Base-by-base conservation (phyloP, 2,113 vertebrate species). In the Corynorhinus townsendii region DNA sequence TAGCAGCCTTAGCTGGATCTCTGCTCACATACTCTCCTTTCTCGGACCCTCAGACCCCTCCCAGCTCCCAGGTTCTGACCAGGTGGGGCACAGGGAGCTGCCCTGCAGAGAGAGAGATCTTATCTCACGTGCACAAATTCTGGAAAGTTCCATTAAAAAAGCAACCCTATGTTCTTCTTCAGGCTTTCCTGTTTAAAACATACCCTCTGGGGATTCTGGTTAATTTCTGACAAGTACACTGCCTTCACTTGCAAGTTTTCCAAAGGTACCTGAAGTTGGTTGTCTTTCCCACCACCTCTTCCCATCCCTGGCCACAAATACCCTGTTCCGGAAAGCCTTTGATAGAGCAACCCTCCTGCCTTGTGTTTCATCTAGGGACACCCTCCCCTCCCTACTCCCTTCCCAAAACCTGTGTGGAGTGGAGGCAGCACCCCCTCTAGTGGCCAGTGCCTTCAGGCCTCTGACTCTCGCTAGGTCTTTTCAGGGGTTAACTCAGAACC, bases 361-460 rank as follows among this genome's bases (percentile, higher is more conserved):
- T 2, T 8, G 9, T 6, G 22, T 45, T 76, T 87, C 73, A n/a
- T 62, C 68, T 30, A 2, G 1, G 24, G 20, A 40, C 45, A 40
- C 4, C 22, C n/a, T 45, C 10, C 12, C 47, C 64, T 72, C 28
- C 35, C 88, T 66, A 72, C 20, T 3, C 10, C 40, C 43, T 68
- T 9, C 54, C 45, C 38, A 19, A 3, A 47, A 33, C 26, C 40
- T 2, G 45, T 22, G 14, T 14, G 9, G 24, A 76, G 66, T 96
- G 96, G 85, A 92, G 81, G 35, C 68, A 56, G 90, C 35, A 11
- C 96, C 64, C 96, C 96, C 96, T 95, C 96, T 97, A 95, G 96
- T 88, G 95, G 96, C 72, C 66, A 28, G 38, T 28, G 71, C 12
- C 30, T 90, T 68, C 88, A 10, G 59, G 40, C 54, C 83, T 59